Evolutionary conservation across 37 sponge, comb jelly and placozoan species (phyloP).

Genomic region (Theonella swinhoei): DNA sequence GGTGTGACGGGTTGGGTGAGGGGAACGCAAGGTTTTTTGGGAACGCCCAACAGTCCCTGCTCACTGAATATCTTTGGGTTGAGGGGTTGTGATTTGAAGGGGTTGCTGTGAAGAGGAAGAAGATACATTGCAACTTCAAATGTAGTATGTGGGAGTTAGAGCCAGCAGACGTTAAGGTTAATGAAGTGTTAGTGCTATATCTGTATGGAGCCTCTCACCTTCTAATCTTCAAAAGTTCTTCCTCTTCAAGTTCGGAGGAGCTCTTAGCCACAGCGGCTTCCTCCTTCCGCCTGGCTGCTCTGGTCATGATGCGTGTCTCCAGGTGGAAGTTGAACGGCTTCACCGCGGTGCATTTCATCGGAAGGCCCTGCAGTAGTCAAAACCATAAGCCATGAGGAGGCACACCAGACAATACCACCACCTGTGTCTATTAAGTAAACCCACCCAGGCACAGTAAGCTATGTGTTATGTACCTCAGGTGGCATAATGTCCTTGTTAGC

Average conservation of each 20-base stretch:
- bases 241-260: slow-evolving; percentile 66
- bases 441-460: no score
- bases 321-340: slow-evolving; percentile 72
- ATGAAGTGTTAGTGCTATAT: background rate
- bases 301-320: slow-evolving; percentile 19
- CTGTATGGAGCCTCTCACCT: no score
- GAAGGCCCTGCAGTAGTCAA: slow-evolving; percentile 8
- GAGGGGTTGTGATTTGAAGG: slow-evolving; percentile 76
- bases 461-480: background rate
- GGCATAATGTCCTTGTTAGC: slow-evolving; percentile 3
- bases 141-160: background rate
- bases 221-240: slow-evolving; percentile 47
- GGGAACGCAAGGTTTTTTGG: background rate
- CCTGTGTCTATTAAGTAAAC: no score
- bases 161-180: background rate
- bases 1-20: slow-evolving; percentile 47
- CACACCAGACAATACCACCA: background rate
- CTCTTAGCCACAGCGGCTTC: slow-evolving; percentile 9
- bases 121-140: no score
- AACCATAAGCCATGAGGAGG: background rate
- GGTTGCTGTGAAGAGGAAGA: slow-evolving; percentile 51
- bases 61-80: slow-evolving; percentile 54
- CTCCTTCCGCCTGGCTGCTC: background rate
- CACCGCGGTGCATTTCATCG: slow-evolving; percentile 23
- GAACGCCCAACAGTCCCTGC: slow-evolving; percentile 61